Conservation (phyloP, 2,113 vertebrate genomes). For the Mixornis gularis region DNA sequence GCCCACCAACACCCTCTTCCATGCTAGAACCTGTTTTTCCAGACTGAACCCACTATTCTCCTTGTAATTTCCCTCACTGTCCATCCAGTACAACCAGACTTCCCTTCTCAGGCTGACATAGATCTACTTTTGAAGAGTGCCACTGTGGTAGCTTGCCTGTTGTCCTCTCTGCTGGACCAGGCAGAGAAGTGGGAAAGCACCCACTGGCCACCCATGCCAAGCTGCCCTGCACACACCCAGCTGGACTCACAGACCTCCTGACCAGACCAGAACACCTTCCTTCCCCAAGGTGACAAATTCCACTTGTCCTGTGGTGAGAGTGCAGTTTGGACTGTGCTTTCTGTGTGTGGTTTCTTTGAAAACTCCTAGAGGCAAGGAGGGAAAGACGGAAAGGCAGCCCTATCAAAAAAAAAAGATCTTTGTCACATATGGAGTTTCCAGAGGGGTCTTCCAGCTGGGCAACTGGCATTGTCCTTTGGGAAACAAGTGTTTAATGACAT, state of each 20-base stretch:
- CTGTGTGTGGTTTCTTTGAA: neutral
- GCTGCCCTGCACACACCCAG: neutral
- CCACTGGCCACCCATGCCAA: neutral
- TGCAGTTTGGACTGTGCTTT: neutral
- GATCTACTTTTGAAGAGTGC: neutral
- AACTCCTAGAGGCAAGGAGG: neutral
- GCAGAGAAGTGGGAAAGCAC: neutral
- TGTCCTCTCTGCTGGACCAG: neutral
- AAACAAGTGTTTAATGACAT: neutral
- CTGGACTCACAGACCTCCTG: neutral
- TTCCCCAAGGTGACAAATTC: neutral
- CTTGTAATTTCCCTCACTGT: neutral
- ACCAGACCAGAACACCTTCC: neutral
- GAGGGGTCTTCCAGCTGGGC: neutral
- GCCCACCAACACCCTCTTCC: neutral
- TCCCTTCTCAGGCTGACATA: neutral
- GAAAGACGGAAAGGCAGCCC: neutral
- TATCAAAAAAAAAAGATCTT: neutral
- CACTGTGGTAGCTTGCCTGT: accelerated
- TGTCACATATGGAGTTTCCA: neutral
- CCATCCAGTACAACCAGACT: accelerated
- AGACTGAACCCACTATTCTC: neutral
- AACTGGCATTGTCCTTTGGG: accelerated
- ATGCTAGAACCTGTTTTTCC: neutral
- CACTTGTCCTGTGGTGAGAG: neutral